Percentiles rank a stretch among this genome's conserved stretches.
Conservation (phyloP, 2,113 vertebrate species). For the Cyanoliseus patagonus region DNA sequence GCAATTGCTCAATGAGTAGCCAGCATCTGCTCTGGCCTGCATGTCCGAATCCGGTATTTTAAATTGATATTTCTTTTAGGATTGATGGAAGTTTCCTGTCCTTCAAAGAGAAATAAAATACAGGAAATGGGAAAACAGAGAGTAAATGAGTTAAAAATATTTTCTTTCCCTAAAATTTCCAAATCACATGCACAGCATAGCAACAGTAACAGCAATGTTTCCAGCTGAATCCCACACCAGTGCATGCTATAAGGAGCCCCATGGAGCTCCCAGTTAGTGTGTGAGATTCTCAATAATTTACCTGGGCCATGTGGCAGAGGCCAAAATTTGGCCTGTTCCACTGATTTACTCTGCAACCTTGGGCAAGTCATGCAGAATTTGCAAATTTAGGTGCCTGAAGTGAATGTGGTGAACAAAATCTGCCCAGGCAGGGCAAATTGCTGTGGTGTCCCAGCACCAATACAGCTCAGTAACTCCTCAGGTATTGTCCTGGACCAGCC, state of each 20-base stretch:
- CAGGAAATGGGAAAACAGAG: not conserved
- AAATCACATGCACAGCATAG: not conserved
- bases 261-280: not conserved
- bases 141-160: not conserved
- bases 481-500: not conserved
- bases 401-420: not conserved
- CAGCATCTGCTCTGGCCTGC: not conserved
- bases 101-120: not conserved
- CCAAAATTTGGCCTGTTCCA: fast-evolving
- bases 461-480: not conserved
- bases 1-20: not conserved
- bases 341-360: not conserved
- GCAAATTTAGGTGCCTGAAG: not conserved
- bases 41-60: not conserved
- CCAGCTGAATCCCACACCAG: not conserved
- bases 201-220: not conserved
- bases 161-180: not conserved
- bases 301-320: not conserved
- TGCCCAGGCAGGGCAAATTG: not conserved
- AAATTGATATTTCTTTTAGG: not conserved
- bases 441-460: not conserved
- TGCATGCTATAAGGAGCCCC: not conserved
- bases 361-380: not conserved
- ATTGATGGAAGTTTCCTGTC: not conserved
- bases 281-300: not conserved